A percentile compares a stretch with the other conserved stretches of the same genome.
Conservation (phyloP, 2,113 vertebrate genomes). For the Nipponia nippon region DNA sequence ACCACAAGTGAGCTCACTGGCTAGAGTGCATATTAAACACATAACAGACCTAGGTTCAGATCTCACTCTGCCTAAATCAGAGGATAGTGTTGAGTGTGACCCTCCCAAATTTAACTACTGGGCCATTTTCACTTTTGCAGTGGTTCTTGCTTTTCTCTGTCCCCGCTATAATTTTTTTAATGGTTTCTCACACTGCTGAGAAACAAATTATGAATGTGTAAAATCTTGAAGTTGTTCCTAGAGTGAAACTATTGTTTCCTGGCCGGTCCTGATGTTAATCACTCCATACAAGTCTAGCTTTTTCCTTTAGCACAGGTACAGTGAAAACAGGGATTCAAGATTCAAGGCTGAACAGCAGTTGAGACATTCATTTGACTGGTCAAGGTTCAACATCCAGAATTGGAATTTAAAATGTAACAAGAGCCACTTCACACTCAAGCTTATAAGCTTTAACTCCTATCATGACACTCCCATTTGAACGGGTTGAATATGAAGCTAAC, state of each 20-base stretch:
- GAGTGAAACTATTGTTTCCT: neutral
- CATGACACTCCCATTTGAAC: neutral
- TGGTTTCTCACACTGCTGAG: neutral
- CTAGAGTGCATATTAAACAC: neutral
- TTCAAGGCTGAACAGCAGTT: neutral
- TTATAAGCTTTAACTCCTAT: neutral
- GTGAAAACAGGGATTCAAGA: neutral
- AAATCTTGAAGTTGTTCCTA: neutral
- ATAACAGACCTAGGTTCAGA: rapidly evolving
- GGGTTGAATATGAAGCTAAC: neutral
- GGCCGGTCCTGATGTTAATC: neutral
- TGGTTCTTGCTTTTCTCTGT: neutral
- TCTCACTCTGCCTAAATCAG: neutral
- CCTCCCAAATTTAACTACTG: neutral
- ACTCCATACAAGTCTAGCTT: neutral
- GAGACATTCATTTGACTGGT: neutral
- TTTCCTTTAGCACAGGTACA: neutral
- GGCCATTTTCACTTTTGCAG: neutral
- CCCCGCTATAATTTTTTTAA: neutral
- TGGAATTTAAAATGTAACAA: neutral
- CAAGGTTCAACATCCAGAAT: neutral
- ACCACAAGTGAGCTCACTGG: neutral
- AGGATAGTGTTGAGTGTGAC: neutral
- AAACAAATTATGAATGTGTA: neutral
- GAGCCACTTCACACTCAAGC: neutral